Conservation (phyloP, 2,113 vertebrate species). For the Ondatra zibethicus region DNA sequence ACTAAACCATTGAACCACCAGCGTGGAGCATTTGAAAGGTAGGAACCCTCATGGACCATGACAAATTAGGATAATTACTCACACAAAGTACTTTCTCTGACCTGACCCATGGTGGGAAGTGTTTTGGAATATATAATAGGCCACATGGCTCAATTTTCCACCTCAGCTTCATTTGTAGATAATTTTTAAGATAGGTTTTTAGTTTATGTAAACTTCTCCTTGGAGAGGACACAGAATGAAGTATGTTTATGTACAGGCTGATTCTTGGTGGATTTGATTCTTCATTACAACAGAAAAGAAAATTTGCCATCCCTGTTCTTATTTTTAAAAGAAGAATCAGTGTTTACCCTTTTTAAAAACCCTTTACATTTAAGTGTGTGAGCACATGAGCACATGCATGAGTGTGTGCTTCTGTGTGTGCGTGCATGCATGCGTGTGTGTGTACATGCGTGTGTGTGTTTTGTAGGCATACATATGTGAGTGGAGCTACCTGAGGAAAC, state of each 20-base stretch:
- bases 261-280: neutral
- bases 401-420: neutral
- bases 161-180: conserved; percentile 50
- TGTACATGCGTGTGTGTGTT: neutral
- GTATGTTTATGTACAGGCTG: neutral
- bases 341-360: neutral
- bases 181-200: conserved; percentile 39
- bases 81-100: neutral
- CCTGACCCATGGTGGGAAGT: neutral
- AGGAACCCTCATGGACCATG: neutral
- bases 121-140: conserved; percentile 50
- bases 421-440: neutral
- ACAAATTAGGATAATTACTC: neutral
- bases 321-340: neutral
- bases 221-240: neutral
- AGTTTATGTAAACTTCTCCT: conserved; percentile 36
- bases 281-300: fast-evolving
- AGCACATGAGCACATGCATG: neutral
- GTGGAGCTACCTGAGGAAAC: neutral
- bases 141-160: conserved; percentile 56
- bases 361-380: neutral
- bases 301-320: neutral
- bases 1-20: neutral
- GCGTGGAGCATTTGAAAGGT: neutral
- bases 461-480: neutral